Evolutionary conservation across 2,797 vertebrate genomes (phyloP), one percentile per base, ranked within the genome.

Genomic region (Eospalax fontanierii): DNA sequence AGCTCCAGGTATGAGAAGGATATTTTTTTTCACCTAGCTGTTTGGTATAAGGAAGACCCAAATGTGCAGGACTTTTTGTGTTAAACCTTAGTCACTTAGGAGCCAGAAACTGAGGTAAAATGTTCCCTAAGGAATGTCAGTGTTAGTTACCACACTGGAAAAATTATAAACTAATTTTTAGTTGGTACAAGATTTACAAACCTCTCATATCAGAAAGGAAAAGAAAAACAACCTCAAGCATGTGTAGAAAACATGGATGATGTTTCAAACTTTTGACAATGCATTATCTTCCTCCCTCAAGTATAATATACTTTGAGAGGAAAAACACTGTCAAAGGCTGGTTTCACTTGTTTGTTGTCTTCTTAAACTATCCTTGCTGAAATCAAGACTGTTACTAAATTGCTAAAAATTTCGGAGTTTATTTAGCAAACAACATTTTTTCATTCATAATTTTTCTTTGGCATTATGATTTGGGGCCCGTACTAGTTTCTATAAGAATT

Each of bases 271-370:
- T 76, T 0, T 68, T 92, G 22, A 16, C 0, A 0, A 81, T 71
- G 81, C 22, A 66, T 82, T 84, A 26, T 83, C 7, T 76, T 78
- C 35, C 3, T 87, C 38, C 35, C 6, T 63, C 16, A 89, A 90
- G 59, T 54, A 81, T 38, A 81, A 61, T 75, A 73, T 75, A 68
- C 16, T 81, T 65, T 38, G 3, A 2, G n/a, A 78, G 28, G 71
- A 76, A 73, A 87, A 90, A 79, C 15, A 16, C 4, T 73, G 4
- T 73, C 40, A 40, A 66, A 79, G 2, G 38, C 0, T 75, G 6
- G 40, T 54, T 93, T 65, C 26, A 79, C 74, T 93, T 96, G 10
- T 76, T 96, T 63, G 19, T 74, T 95, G 91, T 19, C 38, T 75
- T 16, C 15, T 57, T 89, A 89, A 95, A 79, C 1, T 54, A 40